Evolutionary conservation across 2,888 invertebrate species (phyloP).

Genomic region (Blastobasis adustella): DNA sequence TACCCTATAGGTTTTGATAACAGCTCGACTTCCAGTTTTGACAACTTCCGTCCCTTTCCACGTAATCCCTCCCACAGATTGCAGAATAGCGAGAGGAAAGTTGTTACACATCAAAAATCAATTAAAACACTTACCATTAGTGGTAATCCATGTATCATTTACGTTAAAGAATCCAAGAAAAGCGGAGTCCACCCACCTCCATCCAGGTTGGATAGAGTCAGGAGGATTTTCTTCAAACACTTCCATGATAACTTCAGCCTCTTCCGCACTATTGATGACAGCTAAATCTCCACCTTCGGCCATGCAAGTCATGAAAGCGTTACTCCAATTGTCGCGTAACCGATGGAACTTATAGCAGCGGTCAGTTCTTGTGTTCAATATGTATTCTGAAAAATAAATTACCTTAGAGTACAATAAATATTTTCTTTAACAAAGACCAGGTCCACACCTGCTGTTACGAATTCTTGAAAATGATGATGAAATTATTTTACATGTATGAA

Average conservation of each 20-base stretch:
- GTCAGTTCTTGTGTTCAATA: conserved; percentile 1
- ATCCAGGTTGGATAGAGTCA: conserved; percentile 4
- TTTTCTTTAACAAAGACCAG: too few species aligned
- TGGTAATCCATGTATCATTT: conserved; percentile 10
- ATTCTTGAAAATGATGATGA: too few species aligned
- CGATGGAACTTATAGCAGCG: conserved; percentile 23
- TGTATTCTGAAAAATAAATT: background rate
- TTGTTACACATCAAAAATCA: too few species aligned
- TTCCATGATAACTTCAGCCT: conserved; percentile 11
- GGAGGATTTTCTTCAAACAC: conserved; percentile 6
- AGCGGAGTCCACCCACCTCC: conserved; percentile 1
- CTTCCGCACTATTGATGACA: conserved; percentile 15
- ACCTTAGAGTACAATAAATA: too few species aligned
- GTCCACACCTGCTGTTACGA: too few species aligned
- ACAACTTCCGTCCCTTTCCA: too few species aligned
- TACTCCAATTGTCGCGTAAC: conserved; percentile 10
- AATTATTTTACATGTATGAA: too few species aligned
- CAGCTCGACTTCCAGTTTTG: too few species aligned
- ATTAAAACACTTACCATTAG: conserved; percentile 8
- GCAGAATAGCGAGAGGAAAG: too few species aligned
- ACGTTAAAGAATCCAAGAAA: conserved; percentile 10
- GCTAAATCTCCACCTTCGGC: conserved; percentile 17
- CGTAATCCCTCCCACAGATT: too few species aligned
- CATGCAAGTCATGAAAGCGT: conserved; percentile 13
- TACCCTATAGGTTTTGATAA: too few species aligned